phyloP scores from a whole-genome alignment of 2,888 invertebrate genomes.

The Junonia oenone region DNA sequence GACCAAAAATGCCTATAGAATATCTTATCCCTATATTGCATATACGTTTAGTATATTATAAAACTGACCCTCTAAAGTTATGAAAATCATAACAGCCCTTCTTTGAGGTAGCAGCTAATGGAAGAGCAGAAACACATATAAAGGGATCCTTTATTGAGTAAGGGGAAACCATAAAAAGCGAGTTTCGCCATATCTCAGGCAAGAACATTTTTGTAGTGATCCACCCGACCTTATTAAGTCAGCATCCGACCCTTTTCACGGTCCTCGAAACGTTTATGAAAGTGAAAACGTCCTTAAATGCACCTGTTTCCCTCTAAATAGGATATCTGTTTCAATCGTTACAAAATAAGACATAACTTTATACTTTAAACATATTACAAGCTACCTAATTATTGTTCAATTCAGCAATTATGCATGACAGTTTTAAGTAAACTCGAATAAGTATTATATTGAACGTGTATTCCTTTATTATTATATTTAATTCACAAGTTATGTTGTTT shows the following conservation, averaged over 20 bases:
- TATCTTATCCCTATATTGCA: background rate
- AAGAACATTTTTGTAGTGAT: conserved; percentile 55
- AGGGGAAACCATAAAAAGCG: conserved; percentile 49
- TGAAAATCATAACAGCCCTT: background rate
- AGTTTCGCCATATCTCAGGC: conserved; percentile 42
- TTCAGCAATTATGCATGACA: too few relatives aligned
- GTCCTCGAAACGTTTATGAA: conserved; percentile 55
- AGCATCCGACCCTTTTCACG: conserved; percentile 50
- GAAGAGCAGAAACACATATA: conserved; percentile 18
- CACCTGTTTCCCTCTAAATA: conserved; percentile 47
- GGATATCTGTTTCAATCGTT: background rate
- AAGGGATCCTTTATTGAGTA: conserved; percentile 42
- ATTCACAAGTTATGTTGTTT: too few relatives aligned
- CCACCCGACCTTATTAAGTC: conserved; percentile 62
- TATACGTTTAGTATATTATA: background rate
- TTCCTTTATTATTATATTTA: too few relatives aligned
- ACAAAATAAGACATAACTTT: background rate
- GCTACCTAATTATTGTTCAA: too few relatives aligned
- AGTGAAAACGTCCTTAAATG: conserved; percentile 60
- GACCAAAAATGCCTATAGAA: too few relatives aligned
- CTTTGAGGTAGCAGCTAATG: conserved; percentile 4
- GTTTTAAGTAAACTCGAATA: too few relatives aligned
- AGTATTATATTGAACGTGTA: too few relatives aligned
- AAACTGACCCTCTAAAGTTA: background rate
- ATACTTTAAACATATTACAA: background rate